Evolutionary conservation across 1,140 invertebrate species (phyloP).

Genomic region (Portunus trituberculatus): DNA sequence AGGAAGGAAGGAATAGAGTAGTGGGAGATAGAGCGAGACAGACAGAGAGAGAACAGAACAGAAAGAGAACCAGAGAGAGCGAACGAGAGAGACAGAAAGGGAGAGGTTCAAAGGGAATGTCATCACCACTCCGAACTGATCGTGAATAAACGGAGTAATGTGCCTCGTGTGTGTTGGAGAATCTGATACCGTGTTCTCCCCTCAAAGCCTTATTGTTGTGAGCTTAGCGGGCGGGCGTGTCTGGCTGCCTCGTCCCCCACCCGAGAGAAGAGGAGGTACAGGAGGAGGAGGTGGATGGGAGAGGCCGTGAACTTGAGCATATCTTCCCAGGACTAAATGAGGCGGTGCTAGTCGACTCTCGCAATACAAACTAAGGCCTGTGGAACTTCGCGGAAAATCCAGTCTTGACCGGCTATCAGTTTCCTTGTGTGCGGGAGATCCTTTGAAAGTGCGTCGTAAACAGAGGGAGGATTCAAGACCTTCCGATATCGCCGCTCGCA

Average conservation of each 20-base stretch:
- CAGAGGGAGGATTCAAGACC: background rate
- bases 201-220: background rate
- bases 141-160: background rate
- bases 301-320: background rate
- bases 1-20: background rate
- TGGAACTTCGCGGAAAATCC: background rate
- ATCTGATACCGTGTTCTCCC: background rate
- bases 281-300: background rate
- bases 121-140: slow-evolving; percentile 6
- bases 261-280: background rate
- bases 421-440: background rate
- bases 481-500: background rate
- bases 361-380: background rate
- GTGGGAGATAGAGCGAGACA: background rate
- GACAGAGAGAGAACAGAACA: no score
- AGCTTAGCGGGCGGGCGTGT: background rate
- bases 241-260: background rate
- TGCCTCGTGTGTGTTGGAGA: background rate
- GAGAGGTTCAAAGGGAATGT: background rate
- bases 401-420: no score
- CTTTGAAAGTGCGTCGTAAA: background rate
- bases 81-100: background rate
- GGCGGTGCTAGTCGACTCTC: background rate
- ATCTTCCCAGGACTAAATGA: background rate
- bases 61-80: no score